These are phyloP conservation scores for Epinephelus malabaricus DNA, from an alignment of 2,797 vertebrate species.

Conservation along the genomic window DNA sequence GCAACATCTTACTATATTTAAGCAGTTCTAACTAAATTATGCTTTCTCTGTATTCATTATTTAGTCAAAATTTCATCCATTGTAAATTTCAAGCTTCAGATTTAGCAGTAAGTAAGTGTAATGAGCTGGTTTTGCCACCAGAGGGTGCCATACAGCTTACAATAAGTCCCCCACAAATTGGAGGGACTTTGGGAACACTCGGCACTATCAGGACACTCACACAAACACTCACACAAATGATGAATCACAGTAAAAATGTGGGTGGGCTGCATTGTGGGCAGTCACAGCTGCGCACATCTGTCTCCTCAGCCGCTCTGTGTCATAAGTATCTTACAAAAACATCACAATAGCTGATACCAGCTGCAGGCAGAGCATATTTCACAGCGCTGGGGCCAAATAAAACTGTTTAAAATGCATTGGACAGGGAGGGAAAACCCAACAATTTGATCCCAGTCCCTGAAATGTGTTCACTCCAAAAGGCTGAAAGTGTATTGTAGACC, in stretches of 20 bases:
- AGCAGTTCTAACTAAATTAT: neutral
- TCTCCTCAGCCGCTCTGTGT: constrained; percentile 56
- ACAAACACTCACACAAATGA: constrained; percentile 30
- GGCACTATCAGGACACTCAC: constrained; percentile 7
- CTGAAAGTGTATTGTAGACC: constrained; percentile 5
- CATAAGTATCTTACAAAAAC: constrained; percentile 71
- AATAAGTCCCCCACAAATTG: neutral
- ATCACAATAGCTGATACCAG: constrained; percentile 67
- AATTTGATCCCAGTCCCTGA: constrained; percentile 14
- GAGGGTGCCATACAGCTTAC: constrained; percentile 44
- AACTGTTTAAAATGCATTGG: constrained; percentile 52
- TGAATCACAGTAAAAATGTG: constrained; percentile 66
- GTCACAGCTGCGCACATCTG: constrained; percentile 77
- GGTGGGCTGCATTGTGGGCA: constrained; percentile 70
- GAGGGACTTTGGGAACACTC: neutral
- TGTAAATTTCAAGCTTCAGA: neutral
- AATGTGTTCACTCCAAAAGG: constrained; percentile 35
- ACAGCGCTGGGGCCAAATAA: constrained; percentile 43
- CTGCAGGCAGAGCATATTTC: constrained; percentile 49
- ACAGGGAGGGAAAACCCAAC: constrained; percentile 22
- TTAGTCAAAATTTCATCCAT: neutral
- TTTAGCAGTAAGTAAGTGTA: constrained; percentile 3
- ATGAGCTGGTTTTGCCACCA: constrained; percentile 38
- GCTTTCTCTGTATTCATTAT: neutral
- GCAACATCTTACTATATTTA: neutral